Conservation (phyloP, 2,888 invertebrate genomes). For the Tolmerus cingulatus region DNA sequence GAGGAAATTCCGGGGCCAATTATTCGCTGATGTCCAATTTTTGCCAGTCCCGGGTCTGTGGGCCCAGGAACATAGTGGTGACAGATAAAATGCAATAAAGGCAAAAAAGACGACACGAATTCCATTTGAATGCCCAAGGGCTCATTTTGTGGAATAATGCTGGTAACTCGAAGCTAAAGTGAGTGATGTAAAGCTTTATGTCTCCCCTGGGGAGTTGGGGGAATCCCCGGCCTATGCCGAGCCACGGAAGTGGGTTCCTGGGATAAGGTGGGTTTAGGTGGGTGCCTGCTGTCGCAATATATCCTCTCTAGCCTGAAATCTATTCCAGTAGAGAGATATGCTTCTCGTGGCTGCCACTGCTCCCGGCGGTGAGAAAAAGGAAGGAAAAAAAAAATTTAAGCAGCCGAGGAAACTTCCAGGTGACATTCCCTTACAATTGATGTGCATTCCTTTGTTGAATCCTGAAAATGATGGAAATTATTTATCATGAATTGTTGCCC, state of each 20-base stretch:
- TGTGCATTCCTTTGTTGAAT: conserved; percentile 30
- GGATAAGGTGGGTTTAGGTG: not conserved
- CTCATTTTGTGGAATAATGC: conserved; percentile 34
- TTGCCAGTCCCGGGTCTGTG: not conserved
- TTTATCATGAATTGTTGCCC: conserved; percentile 31
- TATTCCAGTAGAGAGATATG: not conserved
- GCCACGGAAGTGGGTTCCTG: not conserved
- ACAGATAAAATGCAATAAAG: conserved; percentile 21
- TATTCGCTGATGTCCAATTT: conserved; percentile 27
- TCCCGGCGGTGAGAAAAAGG: not conserved
- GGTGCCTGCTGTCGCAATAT: not conserved
- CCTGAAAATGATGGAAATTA: conserved; percentile 32
- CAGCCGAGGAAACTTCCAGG: conserved; percentile 17
- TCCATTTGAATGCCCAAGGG: conserved; percentile 28
- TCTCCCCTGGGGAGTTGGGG: not conserved
- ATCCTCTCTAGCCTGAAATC: not conserved
- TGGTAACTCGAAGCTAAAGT: conserved; percentile 25
- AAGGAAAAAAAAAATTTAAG: not conserved
- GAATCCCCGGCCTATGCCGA: not conserved
- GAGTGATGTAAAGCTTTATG: conserved; percentile 34
- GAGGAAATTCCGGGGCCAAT: conserved; percentile 21
- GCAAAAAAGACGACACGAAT: conserved; percentile 33
- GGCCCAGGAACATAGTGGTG: not conserved
- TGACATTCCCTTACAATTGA: conserved; percentile 32
- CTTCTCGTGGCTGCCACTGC: not conserved